These are phyloP conservation scores for Nymphalis urticae DNA, from an alignment of 2,888 invertebrate species.

Conservation along the genomic window DNA sequence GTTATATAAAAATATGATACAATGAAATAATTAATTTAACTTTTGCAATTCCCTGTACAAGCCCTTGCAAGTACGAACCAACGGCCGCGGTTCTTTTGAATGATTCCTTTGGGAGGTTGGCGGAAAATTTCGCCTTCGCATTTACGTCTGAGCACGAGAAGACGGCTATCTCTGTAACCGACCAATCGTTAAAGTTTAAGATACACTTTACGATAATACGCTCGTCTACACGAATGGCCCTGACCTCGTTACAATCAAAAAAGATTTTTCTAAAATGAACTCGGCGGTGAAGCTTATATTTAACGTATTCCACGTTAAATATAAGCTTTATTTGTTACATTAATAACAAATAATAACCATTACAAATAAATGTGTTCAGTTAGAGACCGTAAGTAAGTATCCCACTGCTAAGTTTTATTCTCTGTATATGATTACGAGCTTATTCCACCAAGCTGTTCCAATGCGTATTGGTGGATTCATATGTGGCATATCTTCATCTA, in stretches of 20 bases:
- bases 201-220: conserved; percentile 30
- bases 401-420: too few relatives aligned
- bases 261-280: conserved; percentile 19
- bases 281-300: too few relatives aligned
- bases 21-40: conserved; percentile 5
- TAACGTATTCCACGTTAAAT: too few relatives aligned
- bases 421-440: too few relatives aligned
- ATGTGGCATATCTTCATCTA: too few relatives aligned
- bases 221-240: conserved; percentile 20
- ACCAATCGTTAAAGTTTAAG: conserved; percentile 33
- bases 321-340: too few relatives aligned
- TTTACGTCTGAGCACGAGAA: conserved; percentile 30
- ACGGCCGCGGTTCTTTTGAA: conserved; percentile 33
- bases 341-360: too few relatives aligned
- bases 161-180: conserved; percentile 29
- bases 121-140: conserved; percentile 30
- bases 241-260: conserved; percentile 17
- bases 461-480: too few relatives aligned
- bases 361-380: too few relatives aligned
- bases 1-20: too few relatives aligned
- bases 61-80: conserved; percentile 20
- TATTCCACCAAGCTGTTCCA: too few relatives aligned
- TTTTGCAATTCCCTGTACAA: conserved; percentile 15
- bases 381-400: too few relatives aligned
- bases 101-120: conserved; percentile 35